A percentile compares a stretch with the other conserved stretches of the same genome.
Conservation (phyloP, 2,113 vertebrate species). For the Oxyruncus cristatus region DNA sequence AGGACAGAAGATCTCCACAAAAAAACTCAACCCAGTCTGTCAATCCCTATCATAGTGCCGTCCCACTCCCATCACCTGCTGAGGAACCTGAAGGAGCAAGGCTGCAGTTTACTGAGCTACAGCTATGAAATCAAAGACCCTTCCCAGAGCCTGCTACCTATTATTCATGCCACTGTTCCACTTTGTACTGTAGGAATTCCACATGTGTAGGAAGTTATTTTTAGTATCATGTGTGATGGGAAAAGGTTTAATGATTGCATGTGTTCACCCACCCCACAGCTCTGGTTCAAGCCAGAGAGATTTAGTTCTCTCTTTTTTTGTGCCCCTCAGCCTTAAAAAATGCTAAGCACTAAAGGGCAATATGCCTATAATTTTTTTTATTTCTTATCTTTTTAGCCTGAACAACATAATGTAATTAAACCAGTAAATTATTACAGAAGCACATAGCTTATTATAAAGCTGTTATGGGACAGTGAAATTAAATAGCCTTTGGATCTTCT, state of each 20-base stretch:
- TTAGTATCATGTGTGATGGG: not conserved
- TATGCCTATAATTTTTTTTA: not conserved
- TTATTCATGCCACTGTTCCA: not conserved
- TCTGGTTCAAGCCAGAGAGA: not conserved
- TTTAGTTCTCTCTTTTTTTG: not conserved
- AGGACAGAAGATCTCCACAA: no score
- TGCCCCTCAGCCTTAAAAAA: not conserved
- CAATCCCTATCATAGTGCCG: not conserved
- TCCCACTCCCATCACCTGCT: fast-evolving
- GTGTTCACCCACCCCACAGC: not conserved
- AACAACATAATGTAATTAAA: not conserved
- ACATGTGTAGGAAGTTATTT: not conserved
- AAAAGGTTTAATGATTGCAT: not conserved
- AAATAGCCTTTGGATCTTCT: not conserved
- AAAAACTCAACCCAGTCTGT: fast-evolving
- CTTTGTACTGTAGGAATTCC: not conserved
- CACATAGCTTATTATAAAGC: not conserved
- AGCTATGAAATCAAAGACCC: not conserved
- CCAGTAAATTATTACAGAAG: not conserved
- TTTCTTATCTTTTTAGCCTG: not conserved
- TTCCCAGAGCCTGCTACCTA: not conserved
- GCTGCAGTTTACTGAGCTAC: no score
- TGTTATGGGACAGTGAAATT: not conserved
- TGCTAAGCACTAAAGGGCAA: not conserved
- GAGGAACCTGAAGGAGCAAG: not conserved